Evolutionary conservation across 1,140 invertebrate species (phyloP), one percentile per base, ranked within the genome.

Genomic region (Elymnias hypermnestra): DNA sequence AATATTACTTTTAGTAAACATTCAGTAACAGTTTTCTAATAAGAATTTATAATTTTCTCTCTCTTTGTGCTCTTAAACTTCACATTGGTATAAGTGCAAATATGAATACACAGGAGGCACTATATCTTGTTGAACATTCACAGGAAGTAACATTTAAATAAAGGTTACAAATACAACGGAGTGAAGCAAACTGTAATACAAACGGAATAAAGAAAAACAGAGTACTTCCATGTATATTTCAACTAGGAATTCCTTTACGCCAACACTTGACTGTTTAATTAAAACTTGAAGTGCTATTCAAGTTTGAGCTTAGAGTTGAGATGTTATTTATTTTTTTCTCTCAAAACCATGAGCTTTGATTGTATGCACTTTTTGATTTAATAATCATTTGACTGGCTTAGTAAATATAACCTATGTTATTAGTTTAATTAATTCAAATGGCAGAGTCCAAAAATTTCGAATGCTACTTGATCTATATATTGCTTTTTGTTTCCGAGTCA

Each of bases 181-280:
- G 12, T 23, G 23, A n/a, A 31, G 31, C 39, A 42, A 25, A 41
- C 23, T 18, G 9, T 9, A 19, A 19, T 6, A 29, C 19, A 33
- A 43, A 35, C 40, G 23, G 28, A 22, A 33, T 33, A 35, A 23
- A 29, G 12, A 26, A 43, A 8, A 33, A 17, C 13, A 33, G 18
- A 2, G 7, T 22, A 43, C 40, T 43, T 21, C 29, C 17, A 22
- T 31, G 28, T 43, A 29, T 33, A 43, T 29, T 43, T 18, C 40
- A 43, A 43, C 17, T 43, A 43, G 26, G 29, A 43, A 43, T 43
- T 43, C 28, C 40, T 43, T 43, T 33, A 33, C 35, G 23, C 33
- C 35, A 46, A 36, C 43, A 46, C 33, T 46, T 18, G 43, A 46
- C 43, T 26, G 33, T 46, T 39, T 48, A 48, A 48, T 48, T 48